Evolutionary conservation across 1,140 invertebrate species (phyloP).

Genomic region (Hetaerina americana): DNA sequence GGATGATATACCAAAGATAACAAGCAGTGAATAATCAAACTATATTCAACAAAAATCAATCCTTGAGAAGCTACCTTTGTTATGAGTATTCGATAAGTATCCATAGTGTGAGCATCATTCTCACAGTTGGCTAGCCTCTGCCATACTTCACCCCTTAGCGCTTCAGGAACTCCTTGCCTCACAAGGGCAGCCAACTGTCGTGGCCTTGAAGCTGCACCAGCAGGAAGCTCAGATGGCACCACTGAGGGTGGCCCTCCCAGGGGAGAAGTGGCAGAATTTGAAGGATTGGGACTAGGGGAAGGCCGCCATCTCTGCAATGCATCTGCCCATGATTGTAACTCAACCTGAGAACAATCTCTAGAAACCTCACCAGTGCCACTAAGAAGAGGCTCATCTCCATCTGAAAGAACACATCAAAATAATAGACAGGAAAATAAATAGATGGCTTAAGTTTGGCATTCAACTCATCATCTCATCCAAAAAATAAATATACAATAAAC

Average conservation of each 20-base stretch:
- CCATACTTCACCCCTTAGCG: conserved; percentile 94
- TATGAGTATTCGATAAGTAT: conserved; percentile 81
- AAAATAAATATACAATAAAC: too few species aligned
- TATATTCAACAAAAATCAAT: not conserved
- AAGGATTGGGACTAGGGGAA: not conserved
- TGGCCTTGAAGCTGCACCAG: conserved; percentile 59
- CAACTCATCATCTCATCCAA: too few species aligned
- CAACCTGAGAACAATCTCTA: conserved; percentile 87
- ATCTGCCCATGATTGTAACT: conserved; percentile 85
- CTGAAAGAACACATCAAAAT: conserved; percentile 30
- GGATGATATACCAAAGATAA: too few species aligned
- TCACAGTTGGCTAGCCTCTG: conserved; percentile 81
- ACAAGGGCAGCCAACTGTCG: conserved; percentile 65
- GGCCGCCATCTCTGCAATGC: conserved; percentile 63
- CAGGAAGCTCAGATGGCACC: conserved; percentile 16
- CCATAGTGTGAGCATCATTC: conserved; percentile 71
- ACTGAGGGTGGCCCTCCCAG: not conserved
- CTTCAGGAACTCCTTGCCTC: conserved; percentile 84
- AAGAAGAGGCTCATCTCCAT: conserved; percentile 88
- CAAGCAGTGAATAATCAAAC: not conserved
- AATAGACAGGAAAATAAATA: conserved; percentile 9
- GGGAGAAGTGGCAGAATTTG: not conserved
- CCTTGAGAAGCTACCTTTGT: conserved; percentile 57
- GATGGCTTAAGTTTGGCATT: conserved; percentile 8
- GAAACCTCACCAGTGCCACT: conserved; percentile 94